Evolutionary conservation across 2,797 vertebrate genomes (phyloP).

Genomic region (Diplodus sargus): DNA sequence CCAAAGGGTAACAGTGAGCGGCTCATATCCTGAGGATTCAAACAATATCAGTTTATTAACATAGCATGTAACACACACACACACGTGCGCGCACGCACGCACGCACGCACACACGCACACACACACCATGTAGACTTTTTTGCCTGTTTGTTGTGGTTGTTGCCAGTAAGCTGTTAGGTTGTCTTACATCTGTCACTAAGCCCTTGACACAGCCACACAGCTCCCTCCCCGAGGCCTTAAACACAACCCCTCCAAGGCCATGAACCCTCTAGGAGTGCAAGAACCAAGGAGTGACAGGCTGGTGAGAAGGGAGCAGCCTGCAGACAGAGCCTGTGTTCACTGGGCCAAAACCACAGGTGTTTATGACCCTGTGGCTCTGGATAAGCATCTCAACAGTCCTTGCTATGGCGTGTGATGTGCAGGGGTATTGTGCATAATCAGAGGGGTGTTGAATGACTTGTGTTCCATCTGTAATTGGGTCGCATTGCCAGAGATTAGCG

Average conservation of each 20-base stretch:
- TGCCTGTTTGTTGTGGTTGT: constrained; percentile 18
- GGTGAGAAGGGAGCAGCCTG: constrained; percentile 16
- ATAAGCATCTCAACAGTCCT: constrained; percentile 64
- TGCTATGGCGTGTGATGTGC: constrained; percentile 50
- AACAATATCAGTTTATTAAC: constrained; percentile 44
- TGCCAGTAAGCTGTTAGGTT: constrained; percentile 47
- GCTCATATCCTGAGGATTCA: constrained; percentile 82
- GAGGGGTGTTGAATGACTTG: constrained; percentile 79
- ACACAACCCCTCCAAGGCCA: constrained; percentile 45
- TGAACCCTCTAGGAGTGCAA: constrained; percentile 41
- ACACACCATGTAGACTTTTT: constrained; percentile 24
- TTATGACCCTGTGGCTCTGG: constrained; percentile 65
- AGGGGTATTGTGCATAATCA: constrained; percentile 70
- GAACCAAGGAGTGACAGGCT: constrained; percentile 15
- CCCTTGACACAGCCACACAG: constrained; percentile 47
- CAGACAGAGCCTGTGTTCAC: constrained; percentile 36
- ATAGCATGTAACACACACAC: background rate
- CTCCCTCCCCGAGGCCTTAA: constrained; percentile 29
- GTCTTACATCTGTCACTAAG: constrained; percentile 60
- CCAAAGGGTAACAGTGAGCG: constrained; percentile 85
- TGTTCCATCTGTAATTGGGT: constrained; percentile 82
- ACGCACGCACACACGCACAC: background rate
- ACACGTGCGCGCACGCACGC: too few species aligned
- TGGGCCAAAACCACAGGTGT: constrained; percentile 68
- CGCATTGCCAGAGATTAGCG: constrained; percentile 81